These are phyloP conservation scores for Anguilla anguilla DNA, from an alignment of 2,797 vertebrate species.

Conservation along the genomic window DNA sequence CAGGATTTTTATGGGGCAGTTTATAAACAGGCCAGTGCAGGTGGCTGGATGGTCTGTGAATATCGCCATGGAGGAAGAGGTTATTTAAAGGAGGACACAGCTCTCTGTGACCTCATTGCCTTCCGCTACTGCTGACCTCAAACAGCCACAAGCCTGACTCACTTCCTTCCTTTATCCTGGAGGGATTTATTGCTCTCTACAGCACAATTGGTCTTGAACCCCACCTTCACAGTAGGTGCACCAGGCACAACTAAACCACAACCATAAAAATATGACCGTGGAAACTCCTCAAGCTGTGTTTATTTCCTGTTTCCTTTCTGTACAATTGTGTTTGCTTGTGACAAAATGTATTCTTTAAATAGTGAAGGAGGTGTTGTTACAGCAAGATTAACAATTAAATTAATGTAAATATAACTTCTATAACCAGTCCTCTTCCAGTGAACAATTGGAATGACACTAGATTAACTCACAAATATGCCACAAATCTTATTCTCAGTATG, in stretches of 20 bases:
- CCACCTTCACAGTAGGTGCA: background rate
- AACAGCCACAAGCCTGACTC: background rate
- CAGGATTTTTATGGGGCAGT: background rate
- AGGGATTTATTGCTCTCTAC: conserved; percentile 25
- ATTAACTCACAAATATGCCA: background rate
- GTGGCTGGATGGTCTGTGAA: background rate
- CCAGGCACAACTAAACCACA: background rate
- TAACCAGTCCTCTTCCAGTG: background rate
- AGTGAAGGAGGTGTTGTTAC: background rate
- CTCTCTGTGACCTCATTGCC: background rate
- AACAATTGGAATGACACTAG: background rate
- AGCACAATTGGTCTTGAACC: background rate
- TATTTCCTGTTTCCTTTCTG: background rate
- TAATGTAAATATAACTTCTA: background rate
- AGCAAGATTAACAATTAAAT: background rate
- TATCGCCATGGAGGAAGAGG: background rate
- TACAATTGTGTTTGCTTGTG: background rate
- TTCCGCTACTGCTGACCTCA: conserved; percentile 6
- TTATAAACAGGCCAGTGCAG: conserved; percentile 1
- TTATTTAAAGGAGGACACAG: background rate
- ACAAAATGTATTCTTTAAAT: background rate
- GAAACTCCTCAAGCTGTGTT: conserved; percentile 2
- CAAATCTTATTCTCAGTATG: background rate
- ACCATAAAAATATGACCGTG: background rate
- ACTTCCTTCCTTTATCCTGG: background rate